A percentile compares a stretch with the other conserved stretches of the same genome.
phyloP scores from a whole-genome alignment of 2,797 vertebrate genomes.

The Pipistrellus kuhlii region DNA sequence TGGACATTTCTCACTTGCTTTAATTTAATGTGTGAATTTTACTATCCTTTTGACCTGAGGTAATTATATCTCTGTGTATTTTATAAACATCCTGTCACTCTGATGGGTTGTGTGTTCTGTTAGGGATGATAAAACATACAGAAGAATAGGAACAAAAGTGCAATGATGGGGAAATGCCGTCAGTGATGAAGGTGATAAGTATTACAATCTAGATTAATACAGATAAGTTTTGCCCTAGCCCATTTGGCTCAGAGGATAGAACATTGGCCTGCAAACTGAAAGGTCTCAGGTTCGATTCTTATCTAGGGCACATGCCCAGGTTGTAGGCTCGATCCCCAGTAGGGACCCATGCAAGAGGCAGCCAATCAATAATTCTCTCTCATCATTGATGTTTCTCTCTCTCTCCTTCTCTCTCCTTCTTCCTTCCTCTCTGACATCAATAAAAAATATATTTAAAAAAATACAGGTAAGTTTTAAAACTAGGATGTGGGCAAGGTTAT shows the following conservation, averaged over 20 bases:
- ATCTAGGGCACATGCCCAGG: too few species aligned
- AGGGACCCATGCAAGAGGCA: too few species aligned
- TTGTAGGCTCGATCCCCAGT: too few species aligned
- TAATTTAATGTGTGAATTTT: not conserved
- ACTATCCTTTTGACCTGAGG: not conserved
- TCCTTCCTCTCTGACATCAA: too few species aligned
- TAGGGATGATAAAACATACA: not conserved
- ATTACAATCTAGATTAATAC: not conserved
- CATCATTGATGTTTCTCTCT: too few species aligned
- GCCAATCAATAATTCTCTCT: too few species aligned
- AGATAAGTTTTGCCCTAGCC: too few species aligned
- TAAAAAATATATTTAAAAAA: not conserved
- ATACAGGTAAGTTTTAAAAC: not conserved
- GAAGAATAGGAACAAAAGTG: not conserved
- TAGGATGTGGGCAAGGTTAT: not conserved
- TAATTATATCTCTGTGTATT: not conserved
- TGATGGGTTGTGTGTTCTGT: not conserved
- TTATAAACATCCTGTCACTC: not conserved
- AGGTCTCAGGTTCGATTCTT: too few species aligned
- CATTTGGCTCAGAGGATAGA: too few species aligned
- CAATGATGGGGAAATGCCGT: not conserved
- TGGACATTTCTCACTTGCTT: not conserved
- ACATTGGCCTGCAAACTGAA: too few species aligned
- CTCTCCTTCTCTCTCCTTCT: too few species aligned
- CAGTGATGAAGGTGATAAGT: not conserved